A percentile compares a stretch with the other conserved stretches of the same genome.
phyloP scores from a whole-genome alignment of 92 coral and sea anemone genomes.

The Epizoanthus stellaris region DNA sequence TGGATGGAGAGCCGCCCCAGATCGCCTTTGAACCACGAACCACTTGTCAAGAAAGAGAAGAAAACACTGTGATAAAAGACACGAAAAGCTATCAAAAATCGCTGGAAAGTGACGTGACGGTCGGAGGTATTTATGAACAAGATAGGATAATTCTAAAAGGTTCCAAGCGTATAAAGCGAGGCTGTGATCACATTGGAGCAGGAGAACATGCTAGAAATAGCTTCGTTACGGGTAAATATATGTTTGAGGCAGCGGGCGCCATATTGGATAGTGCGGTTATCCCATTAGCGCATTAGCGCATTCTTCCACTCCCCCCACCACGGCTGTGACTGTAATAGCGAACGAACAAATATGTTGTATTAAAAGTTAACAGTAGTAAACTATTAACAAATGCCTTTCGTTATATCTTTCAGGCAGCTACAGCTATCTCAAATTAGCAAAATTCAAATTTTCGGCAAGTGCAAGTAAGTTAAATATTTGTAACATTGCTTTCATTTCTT shows the following conservation, averaged over 20 bases:
- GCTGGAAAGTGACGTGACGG: constrained; percentile 10
- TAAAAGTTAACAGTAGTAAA: no score
- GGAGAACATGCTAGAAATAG: no score
- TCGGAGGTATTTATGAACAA: neutral
- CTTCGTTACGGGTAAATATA: no score
- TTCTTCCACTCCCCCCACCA: no score
- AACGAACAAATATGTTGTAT: neutral
- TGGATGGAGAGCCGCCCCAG: constrained; percentile 10
- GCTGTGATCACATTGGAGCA: no score
- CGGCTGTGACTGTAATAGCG: neutral
- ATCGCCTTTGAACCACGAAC: constrained; percentile 16
- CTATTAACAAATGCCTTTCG: neutral
- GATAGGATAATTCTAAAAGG: no score
- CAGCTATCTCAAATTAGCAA: neutral
- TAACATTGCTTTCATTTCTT: no score
- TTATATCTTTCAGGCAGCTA: constrained; percentile 2
- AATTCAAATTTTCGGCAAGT: constrained; percentile 1
- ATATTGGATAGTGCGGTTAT: no score
- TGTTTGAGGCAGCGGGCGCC: no score
- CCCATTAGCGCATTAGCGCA: no score
- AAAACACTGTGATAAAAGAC: constrained; percentile 4
- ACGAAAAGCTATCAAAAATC: constrained; percentile 17
- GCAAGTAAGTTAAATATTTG: neutral
- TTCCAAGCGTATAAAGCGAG: no score
- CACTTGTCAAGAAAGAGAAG: neutral